These are phyloP conservation scores for Limenitis camilla DNA, from an alignment of 2,888 invertebrate species.

Conservation along the genomic window DNA sequence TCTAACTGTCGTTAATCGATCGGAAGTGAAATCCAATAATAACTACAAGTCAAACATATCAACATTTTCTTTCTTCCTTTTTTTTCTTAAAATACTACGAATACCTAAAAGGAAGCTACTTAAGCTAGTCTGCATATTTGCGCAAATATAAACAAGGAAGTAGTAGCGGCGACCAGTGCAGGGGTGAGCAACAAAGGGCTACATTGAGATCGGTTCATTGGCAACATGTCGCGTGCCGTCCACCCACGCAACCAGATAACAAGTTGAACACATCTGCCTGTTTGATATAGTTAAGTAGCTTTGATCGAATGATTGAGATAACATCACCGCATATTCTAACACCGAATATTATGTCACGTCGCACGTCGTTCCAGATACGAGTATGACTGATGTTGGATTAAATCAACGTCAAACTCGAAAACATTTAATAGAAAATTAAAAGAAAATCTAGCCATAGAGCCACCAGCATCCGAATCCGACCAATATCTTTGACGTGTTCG, in stretches of 20 bases:
- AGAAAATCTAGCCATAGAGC: not conserved
- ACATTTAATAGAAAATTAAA: not conserved
- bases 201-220: constrained; percentile 63
- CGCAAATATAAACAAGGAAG: constrained; percentile 60
- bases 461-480: too few species aligned
- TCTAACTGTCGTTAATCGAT: too few species aligned
- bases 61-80: too few species aligned
- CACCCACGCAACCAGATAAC: constrained; percentile 69
- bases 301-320: constrained; percentile 26
- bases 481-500: too few species aligned
- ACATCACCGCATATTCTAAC: constrained; percentile 22
- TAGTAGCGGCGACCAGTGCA: constrained; percentile 46
- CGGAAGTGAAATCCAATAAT: too few species aligned
- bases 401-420: not conserved
- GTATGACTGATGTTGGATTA: constrained; percentile 9
- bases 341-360: constrained; percentile 21
- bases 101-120: not conserved
- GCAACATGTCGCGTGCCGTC: constrained; percentile 50
- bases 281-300: constrained; percentile 49
- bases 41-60: too few species aligned
- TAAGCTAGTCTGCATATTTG: constrained; percentile 28
- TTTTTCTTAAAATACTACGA: too few species aligned
- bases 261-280: constrained; percentile 68
- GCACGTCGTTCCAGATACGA: constrained; percentile 15
- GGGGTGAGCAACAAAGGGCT: constrained; percentile 59